Conservation (phyloP, 1,140 invertebrate species). For the Aphidius ervi region DNA sequence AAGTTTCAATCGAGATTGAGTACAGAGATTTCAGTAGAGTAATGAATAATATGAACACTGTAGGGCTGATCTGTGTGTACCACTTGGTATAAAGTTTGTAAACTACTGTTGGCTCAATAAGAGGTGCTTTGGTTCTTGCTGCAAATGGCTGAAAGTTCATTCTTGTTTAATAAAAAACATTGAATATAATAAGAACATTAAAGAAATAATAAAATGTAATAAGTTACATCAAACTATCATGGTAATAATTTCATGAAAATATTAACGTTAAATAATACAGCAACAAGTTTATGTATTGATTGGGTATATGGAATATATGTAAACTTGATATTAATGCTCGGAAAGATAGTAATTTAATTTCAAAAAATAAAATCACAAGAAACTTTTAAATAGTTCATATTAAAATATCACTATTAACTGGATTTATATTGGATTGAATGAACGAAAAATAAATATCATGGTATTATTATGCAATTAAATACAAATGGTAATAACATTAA, state of each 20-base stretch:
- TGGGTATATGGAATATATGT: too few species aligned
- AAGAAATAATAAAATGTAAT: slow-evolving; percentile 76
- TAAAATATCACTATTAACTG: too few species aligned
- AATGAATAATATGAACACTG: too few species aligned
- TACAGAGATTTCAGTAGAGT: too few species aligned
- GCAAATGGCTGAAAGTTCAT: too few species aligned
- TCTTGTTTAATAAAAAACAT: too few species aligned
- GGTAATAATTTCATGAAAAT: slow-evolving; percentile 60
- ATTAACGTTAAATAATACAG: slow-evolving; percentile 63
- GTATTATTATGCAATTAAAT: slow-evolving; percentile 61
- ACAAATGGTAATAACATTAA: slow-evolving; percentile 55
- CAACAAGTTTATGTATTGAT: slow-evolving; percentile 70
- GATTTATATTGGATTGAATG: slow-evolving; percentile 70
- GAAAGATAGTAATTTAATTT: slow-evolving; percentile 48
- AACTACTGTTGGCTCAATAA: too few species aligned
- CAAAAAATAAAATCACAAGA: slow-evolving; percentile 51
- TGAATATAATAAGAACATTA: too few species aligned
- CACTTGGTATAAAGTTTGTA: too few species aligned
- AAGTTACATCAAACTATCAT: slow-evolving; percentile 63
- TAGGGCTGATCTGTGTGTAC: too few species aligned
- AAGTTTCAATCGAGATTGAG: too few species aligned
- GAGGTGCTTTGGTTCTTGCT: too few species aligned
- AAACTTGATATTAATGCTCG: slow-evolving; percentile 45
- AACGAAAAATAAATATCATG: slow-evolving; percentile 50
- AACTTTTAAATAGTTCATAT: slow-evolving; percentile 59